Evolutionary conservation across 2,888 invertebrate genomes (phyloP).

Genomic region (Mythimna ferrago): DNA sequence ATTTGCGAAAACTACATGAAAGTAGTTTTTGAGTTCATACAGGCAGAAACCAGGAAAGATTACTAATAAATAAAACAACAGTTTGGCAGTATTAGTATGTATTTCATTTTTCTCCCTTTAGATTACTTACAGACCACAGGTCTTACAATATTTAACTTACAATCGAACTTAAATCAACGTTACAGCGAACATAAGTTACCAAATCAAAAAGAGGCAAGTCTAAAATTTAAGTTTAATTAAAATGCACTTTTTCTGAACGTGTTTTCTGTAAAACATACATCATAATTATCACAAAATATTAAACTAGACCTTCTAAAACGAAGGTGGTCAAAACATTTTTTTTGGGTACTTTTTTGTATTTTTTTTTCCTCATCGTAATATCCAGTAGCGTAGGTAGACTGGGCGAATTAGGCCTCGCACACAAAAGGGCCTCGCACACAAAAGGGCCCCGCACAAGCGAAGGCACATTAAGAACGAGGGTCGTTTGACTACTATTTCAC

Average conservation of each 20-base stretch:
- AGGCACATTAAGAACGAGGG: no score
- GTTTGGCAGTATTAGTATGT: conserved; percentile 64
- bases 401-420: no score
- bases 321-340: conserved; percentile 69
- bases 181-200: conserved; percentile 67
- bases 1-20: no score
- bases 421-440: no score
- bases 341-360: conserved; percentile 35
- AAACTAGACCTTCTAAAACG: conserved; percentile 84
- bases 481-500: no score
- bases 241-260: conserved; percentile 72
- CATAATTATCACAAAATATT: conserved; percentile 67
- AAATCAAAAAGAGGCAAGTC: conserved; percentile 69
- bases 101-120: conserved; percentile 68
- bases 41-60: no score
- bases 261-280: conserved; percentile 56
- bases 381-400: no score
- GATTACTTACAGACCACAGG: conserved; percentile 87
- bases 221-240: conserved; percentile 65
- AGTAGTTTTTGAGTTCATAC: no score
- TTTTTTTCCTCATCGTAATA: conserved; percentile 20
- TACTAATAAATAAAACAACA: conserved; percentile 64
- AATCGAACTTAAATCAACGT: conserved; percentile 69
- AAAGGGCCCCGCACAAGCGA: no score
- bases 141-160: conserved; percentile 79